These are phyloP conservation scores for Ostrea denselamellosa DNA, from an alignment of 1,140 invertebrate genomes.

Conservation along the genomic window DNA sequence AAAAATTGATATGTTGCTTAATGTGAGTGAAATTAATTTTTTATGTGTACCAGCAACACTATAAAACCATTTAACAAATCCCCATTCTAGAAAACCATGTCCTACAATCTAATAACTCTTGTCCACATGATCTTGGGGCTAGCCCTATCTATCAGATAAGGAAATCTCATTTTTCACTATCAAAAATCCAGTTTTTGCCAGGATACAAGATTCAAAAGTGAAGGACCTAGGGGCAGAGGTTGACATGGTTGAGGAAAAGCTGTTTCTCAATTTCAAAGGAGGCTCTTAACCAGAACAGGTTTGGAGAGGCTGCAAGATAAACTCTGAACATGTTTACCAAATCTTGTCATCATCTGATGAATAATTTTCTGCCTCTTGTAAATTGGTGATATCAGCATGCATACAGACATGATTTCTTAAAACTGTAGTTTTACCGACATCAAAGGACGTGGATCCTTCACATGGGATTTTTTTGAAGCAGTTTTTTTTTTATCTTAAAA, in stretches of 20 bases:
- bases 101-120: constrained; percentile 19
- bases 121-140: constrained; percentile 22
- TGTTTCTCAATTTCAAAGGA: constrained; percentile 33
- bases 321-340: constrained; percentile 37
- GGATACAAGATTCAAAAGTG: constrained; percentile 1
- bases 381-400: constrained; percentile 1
- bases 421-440: not conserved
- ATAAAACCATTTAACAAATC: constrained; percentile 31
- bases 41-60: not conserved
- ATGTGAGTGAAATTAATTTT: constrained; percentile 30
- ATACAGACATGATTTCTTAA: not conserved
- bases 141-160: constrained; percentile 29
- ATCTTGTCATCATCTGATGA: constrained; percentile 36
- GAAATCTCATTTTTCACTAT: constrained; percentile 36
- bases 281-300: not conserved
- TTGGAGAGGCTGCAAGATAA: constrained; percentile 15
- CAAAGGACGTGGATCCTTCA: not conserved
- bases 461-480: not conserved
- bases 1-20: not conserved
- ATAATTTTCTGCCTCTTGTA: constrained; percentile 30
- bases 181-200: constrained; percentile 25
- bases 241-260: constrained; percentile 32
- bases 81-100: constrained; percentile 10
- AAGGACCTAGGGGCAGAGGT: constrained; percentile 1
- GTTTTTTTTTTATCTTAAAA: not conserved